Evolutionary conservation across 37 sponge, comb jelly and placozoan species (phyloP), one percentile per base, ranked within the genome.

Genomic region (Haliclona indistincta): DNA sequence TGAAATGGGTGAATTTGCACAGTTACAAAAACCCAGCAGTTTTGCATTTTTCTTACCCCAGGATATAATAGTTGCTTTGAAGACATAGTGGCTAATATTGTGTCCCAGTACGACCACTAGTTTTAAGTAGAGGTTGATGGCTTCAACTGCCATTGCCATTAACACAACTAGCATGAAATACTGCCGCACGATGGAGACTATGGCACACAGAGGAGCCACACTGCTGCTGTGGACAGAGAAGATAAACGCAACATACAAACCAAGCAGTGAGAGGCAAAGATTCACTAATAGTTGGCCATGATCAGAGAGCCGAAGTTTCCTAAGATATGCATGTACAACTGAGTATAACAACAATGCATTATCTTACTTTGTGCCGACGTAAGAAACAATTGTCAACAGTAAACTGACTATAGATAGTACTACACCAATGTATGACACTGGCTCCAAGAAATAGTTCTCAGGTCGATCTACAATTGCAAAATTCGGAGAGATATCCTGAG

Each of bases 321-420:
- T 88, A 42, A 5, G 45, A 38, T 22, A 8, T 13, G 13, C 13
- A 17, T 38, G 43, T 5, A 63, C 8, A n/a, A 70, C 25, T 25
- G 38, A 5, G 6, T 45, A 8, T 23, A 68, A 68, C 8, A 3
- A 43, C 44, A 3, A 39, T 38, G 3, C 23, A 20, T 25, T 4
- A 43, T 43, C 88, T 87, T 53, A 87, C 88, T 81, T 87, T 52
- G 69, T 62, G 33, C 13, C 44, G n/a, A 82, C 17, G 54, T 73
- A 78, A 0, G 83, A 64, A 8, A 82, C 8, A 26, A 88, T 56
- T 36, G 76, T 52, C 15, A 68, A 22, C 0, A 66, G 1, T 11
- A 88, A 73, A 38, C 67, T 63, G 3, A 88, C 36, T 0, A 82
- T 45, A 6, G 88, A 88, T 4, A 82, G 17, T 32, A 54, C 45